Percentiles rank a stretch among this genome's conserved stretches.
Conservation (phyloP, 2,888 invertebrate species). For the Cynaeus angustus region DNA sequence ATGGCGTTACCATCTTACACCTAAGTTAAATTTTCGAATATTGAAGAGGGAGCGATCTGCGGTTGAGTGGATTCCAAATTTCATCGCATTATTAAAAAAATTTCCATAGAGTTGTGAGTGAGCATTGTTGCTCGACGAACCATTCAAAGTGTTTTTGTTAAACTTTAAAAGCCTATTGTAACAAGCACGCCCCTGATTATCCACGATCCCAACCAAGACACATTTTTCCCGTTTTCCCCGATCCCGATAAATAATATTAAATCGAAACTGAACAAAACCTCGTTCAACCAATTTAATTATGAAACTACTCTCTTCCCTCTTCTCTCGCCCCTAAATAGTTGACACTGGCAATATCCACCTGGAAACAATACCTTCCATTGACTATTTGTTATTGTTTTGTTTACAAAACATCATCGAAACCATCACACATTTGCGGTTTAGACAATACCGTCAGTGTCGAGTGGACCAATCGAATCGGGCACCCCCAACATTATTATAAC, state of each 20-base stretch:
- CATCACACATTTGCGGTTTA: conserved; percentile 33
- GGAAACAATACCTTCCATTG: conserved; percentile 36
- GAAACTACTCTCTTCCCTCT: conserved; percentile 9
- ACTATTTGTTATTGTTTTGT: conserved; percentile 45
- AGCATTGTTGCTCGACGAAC: background rate
- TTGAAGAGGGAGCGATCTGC: conserved; percentile 32
- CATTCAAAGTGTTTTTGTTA: conserved; percentile 2
- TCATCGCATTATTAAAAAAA: conserved; percentile 30
- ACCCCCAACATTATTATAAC: conserved; percentile 37
- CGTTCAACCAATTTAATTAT: conserved; percentile 26
- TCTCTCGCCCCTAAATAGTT: conserved; percentile 9
- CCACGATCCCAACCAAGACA: too few relatives aligned
- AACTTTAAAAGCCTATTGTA: background rate
- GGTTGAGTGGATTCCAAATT: conserved; percentile 27
- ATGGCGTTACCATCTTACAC: conserved; percentile 62
- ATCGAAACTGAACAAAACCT: conserved; percentile 1
- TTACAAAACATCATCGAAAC: conserved; percentile 35
- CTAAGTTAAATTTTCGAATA: conserved; percentile 51
- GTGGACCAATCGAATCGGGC: conserved; percentile 3
- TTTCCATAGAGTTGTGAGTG: conserved; percentile 16
- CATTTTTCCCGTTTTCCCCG: too few relatives aligned
- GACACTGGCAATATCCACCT: conserved; percentile 14
- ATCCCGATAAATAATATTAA: background rate
- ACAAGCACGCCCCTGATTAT: background rate
- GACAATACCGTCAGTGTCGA: conserved; percentile 24